phyloP scores from a whole-genome alignment of 2,888 invertebrate species.

The Hermodice carunculata region DNA sequence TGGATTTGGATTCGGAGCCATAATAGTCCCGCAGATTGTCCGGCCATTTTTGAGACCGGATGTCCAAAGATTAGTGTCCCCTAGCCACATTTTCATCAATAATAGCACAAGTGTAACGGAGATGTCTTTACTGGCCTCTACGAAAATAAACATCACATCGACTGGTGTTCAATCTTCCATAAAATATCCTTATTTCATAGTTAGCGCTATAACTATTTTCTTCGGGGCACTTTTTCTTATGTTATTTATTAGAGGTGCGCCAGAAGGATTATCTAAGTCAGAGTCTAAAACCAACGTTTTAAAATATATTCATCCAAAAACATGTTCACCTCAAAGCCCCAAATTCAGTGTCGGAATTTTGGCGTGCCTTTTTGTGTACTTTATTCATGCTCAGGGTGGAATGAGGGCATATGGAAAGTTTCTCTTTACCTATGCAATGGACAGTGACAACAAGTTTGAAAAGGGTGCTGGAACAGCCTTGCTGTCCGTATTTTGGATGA shows the following conservation, averaged over 20 bases:
- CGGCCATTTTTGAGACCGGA: constrained; percentile 43
- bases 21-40: constrained; percentile 49
- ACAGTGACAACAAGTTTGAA: constrained; percentile 45
- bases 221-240: constrained; percentile 32
- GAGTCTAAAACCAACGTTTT: constrained; percentile 14
- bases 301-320: constrained; percentile 42
- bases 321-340: no score
- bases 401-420: constrained; percentile 50
- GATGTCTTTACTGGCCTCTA: no score
- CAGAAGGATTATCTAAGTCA: constrained; percentile 8
- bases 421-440: constrained; percentile 49
- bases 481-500: constrained; percentile 50
- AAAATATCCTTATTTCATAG: not conserved
- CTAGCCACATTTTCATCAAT: no score
- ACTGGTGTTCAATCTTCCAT: not conserved
- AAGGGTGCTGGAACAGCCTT: constrained; percentile 45
- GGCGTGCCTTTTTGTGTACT: constrained; percentile 43
- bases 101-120: no score
- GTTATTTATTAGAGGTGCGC: constrained; percentile 35
- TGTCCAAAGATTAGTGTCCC: constrained; percentile 9
- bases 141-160: no score
- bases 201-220: not conserved
- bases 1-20: constrained; percentile 55
- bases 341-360: constrained; percentile 47
- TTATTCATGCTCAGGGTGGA: constrained; percentile 46